Base-by-base conservation (phyloP, 2,888 invertebrate genomes). In the Chaetogeoica ovagalla region DNA sequence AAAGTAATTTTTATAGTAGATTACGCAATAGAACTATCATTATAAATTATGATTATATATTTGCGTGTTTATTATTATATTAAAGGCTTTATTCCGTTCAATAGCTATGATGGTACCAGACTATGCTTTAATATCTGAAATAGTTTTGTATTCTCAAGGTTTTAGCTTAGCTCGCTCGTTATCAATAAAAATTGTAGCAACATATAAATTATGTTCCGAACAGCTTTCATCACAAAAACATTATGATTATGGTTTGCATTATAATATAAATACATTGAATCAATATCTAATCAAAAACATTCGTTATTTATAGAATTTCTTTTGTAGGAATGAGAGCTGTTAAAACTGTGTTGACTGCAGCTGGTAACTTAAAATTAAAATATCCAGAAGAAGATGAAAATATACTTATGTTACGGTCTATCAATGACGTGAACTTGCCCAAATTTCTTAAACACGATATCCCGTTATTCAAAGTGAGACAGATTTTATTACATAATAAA, bases 81-180 rank as follows among this genome's bases (percentile, higher is more conserved):
- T 86, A 0, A 84, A 92, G 91, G 95, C 95, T 0, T 88, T 96
- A 57, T 96, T 96, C 89, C 90, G 96, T 82, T 95, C 97, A 0
- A 97, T 97, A 59, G 96, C 97, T 17, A 97, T 97, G 97, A 97
- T 97, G 96, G 96, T 97, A 23, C 97, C 97, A 0, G 97, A 98
- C 87, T 97, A 97, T 86, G 96, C 95, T 30, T 87, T 97, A 70
- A 97, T 98, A 85, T 94, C 96, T 0, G 97, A 97, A 88, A 97
- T 97, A 82, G 95, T 95, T 76, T 87, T 98, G 63, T 97, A 97
- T 85, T 96, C 97, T 9, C 70, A 70, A 52, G 63, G 70, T 19
- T 81, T 82, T 71, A 63, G 48, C 39, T 66, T 75, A 71, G 69
- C 70, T 74, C 83, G 9, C 84, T 91, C 90, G 57, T 86, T 97